Base-by-base conservation (phyloP, 2,888 invertebrate species). In the Agonopterix arenella region DNA sequence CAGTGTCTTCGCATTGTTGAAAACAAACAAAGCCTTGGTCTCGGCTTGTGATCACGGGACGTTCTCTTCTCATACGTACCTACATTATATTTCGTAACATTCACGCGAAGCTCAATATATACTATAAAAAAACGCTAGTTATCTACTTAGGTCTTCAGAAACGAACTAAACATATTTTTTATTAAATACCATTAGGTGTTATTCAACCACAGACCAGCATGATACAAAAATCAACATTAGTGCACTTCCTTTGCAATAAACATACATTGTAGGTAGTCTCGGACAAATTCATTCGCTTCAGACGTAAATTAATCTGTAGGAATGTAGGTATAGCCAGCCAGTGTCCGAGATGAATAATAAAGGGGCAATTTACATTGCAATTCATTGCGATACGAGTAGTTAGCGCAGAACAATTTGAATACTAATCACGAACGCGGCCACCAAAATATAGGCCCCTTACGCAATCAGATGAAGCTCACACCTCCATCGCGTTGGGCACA, bases 11-110 rank as follows among this genome's bases (percentile, higher is more conserved):
- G 68, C 66, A 75, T 77, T 78, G 76, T 77, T 76, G 72, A 73
- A 71, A 74, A 70, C 74, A 72, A 68, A 66, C 65, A 74, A 76
- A 81, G 73, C 79, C 82, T 84, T 81, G 80, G 78, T 76, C 70
- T 72, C 72, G 68, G 64, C 65, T 67, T 70, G 68, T 79, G 76
- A 74, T 61, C 64, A 67, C 80, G 75, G 68, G 64, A 70, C 80
- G 73, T 78, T 79, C 75, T 76, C 76, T 74, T 76, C 75, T 66
- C 65, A 73, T 72, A 13, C 43, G 8, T 70, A 61, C 43, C 3
- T 70, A 61, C 58, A 63, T 63, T 64, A 59, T 45, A 11, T 79
- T 74, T 76, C 66, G 71, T 70, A 73, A 76, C 58, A 57, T 60
- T 28, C 28, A 28, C 28, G 5, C 7, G 28, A 28, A 28, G 28